Evolutionary conservation across 2,797 vertebrate genomes (phyloP).

Genomic region (Rhyacichthys aspro): DNA sequence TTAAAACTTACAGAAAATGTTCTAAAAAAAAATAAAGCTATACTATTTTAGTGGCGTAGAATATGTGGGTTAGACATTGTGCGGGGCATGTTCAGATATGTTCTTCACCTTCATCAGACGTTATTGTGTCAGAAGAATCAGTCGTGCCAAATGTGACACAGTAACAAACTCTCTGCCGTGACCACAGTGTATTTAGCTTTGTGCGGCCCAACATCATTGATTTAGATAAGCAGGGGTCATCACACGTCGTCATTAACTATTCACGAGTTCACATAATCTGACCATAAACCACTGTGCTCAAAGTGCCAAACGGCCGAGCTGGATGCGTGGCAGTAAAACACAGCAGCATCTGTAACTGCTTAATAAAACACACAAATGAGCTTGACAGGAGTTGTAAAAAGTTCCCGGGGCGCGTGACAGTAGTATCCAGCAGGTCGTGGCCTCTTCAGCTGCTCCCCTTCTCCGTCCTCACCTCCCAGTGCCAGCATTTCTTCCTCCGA

Average conservation of each 20-base stretch:
- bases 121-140: conserved; percentile 34
- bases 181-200: conserved; percentile 22
- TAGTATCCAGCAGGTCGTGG: conserved; percentile 52
- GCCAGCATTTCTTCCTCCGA: conserved; percentile 69
- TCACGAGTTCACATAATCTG: conserved; percentile 67
- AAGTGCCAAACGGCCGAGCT: conserved; percentile 58
- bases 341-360: conserved; percentile 68
- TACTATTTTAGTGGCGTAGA: conserved; percentile 86
- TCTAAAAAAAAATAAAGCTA: conserved; percentile 77
- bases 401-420: conserved; percentile 42
- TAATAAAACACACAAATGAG: conserved; percentile 76
- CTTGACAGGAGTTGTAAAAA: conserved; percentile 60
- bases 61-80: conserved; percentile 79
- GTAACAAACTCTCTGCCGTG: conserved; percentile 22
- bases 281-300: conserved; percentile 69
- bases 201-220: conserved; percentile 15
- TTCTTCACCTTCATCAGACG: conserved; percentile 56
- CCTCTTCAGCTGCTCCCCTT: conserved; percentile 67
- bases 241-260: conserved; percentile 58
- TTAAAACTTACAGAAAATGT: conserved; percentile 76
- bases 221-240: conserved; percentile 28
- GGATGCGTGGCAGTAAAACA: conserved; percentile 56
- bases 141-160: conserved; percentile 61
- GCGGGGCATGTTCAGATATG: conserved; percentile 78
- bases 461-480: conserved; percentile 51